Evolutionary conservation across 2,797 vertebrate genomes (phyloP), one percentile per base, ranked within the genome.

Genomic region (Cygnus olor): DNA sequence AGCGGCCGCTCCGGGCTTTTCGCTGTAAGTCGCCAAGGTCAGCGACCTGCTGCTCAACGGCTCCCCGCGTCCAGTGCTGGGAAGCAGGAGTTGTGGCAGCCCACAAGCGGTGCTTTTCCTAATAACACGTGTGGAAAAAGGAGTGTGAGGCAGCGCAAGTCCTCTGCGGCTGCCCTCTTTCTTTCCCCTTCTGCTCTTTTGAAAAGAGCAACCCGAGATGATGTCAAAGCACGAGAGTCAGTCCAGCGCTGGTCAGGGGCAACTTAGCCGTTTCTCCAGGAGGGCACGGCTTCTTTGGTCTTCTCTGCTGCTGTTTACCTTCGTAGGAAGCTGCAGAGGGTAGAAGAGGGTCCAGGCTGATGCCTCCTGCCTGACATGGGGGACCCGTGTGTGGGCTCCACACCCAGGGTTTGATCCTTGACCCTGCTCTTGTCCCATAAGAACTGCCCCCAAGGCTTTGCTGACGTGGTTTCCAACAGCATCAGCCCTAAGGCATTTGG

Each of bases 401-500:
- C 38, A 32, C 0, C 19, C 11, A 4, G 16, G 16, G 1, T 32
- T 3, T 11, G 63, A 2, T 24, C 11, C 32, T 34, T 42, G 38
- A 3, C 25, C 28, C 14, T 5, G 16, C 7, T 38, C 61, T 5
- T 6, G 78, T 28, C 51, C 44, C 21, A 0, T 6, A 21, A 2
- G 51, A 14, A 0, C 44, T 3, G 24, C 6, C 13, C 21, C 73
- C n/a, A 3, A 1, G 27, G 60, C 10, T 3, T 7, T 10, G 10
- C 44, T 0, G 66, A 4, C 8, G 7, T 8, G 80, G 44, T 22
- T 16, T 9, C 15, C 2, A 10, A 8, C 54, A 16, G 13, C 7
- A 20, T 0, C 44, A 2, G 18, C 47, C 15, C 47, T 9, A 1
- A 19, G 56, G 64, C 25, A 47, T 12, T 19, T 7, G 1, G 36